phyloP scores from a whole-genome alignment of 2,113 vertebrate genomes.

The Bubo scandiacus region DNA sequence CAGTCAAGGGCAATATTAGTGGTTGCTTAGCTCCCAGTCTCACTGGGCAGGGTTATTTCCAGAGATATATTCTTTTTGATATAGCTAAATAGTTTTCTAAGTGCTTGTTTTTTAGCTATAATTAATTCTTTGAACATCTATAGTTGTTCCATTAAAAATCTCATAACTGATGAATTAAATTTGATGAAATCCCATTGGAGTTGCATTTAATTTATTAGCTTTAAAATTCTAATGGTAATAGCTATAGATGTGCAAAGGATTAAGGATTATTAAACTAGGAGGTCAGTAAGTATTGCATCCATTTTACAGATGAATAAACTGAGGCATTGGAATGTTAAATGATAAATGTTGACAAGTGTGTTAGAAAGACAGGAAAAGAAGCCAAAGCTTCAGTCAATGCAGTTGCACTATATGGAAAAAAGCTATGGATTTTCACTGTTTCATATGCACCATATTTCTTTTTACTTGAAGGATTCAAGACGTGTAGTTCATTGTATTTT shows the following conservation, averaged over 20 bases:
- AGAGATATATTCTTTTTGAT: slow-evolving; percentile 10
- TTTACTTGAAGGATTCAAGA: not conserved
- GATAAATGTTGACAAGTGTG: not conserved
- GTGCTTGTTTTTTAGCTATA: slow-evolving; percentile 53
- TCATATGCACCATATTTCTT: not conserved
- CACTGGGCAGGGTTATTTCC: slow-evolving; percentile 23
- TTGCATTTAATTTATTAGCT: slow-evolving; percentile 52
- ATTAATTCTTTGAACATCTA: slow-evolving; percentile 54
- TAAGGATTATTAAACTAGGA: slow-evolving; percentile 1
- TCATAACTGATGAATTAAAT: slow-evolving; percentile 41
- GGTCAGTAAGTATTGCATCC: not conserved
- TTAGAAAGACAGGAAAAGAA: not conserved
- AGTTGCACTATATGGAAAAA: not conserved
- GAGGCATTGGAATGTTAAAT: not conserved
- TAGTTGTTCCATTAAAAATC: slow-evolving; percentile 30
- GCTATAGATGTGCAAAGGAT: slow-evolving; percentile 2
- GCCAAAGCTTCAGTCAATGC: not conserved
- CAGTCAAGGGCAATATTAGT: slow-evolving; percentile 12
- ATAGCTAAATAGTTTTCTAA: slow-evolving; percentile 48
- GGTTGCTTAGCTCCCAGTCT: not conserved
- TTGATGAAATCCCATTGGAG: slow-evolving; percentile 31
- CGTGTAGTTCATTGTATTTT: not conserved
- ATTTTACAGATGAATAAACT: slow-evolving; percentile 27
- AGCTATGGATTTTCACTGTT: not conserved
- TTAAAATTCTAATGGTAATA: slow-evolving; percentile 45